phyloP scores from a whole-genome alignment of 2,888 invertebrate genomes.

The Volucella zonaria region DNA sequence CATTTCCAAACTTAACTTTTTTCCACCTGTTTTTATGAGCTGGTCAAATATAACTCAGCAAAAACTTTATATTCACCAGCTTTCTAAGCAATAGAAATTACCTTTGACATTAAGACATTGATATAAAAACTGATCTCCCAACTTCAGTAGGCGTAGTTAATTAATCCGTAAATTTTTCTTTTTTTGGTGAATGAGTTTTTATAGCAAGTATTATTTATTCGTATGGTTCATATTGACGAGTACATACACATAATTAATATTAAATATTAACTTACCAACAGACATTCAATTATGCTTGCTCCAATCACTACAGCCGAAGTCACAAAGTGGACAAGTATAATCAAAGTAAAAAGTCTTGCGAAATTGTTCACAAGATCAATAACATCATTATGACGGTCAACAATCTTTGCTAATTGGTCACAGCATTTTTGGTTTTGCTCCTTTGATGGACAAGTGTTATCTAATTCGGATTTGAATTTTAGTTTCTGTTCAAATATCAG shows the following conservation, averaged over 20 bases:
- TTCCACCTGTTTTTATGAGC: too few relatives aligned
- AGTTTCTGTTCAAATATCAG: too few relatives aligned
- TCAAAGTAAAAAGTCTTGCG: slow-evolving; percentile 42
- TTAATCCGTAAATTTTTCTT: too few relatives aligned
- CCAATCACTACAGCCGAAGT: slow-evolving; percentile 54
- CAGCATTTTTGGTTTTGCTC: slow-evolving; percentile 23
- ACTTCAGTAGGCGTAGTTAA: too few relatives aligned
- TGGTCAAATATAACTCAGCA: too few relatives aligned
- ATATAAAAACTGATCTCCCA: too few relatives aligned
- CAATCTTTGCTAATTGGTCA: slow-evolving; percentile 5
- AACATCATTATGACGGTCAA: slow-evolving; percentile 54
- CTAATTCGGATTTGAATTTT: neutral
- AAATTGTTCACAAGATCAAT: slow-evolving; percentile 39
- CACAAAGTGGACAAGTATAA: slow-evolving; percentile 50
- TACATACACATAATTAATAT: neutral
- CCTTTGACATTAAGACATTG: too few relatives aligned
- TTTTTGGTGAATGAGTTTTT: too few relatives aligned
- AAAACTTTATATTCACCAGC: too few relatives aligned
- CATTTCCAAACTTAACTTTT: too few relatives aligned
- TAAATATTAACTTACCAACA: slow-evolving; percentile 35
- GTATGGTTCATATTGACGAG: neutral
- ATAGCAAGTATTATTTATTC: too few relatives aligned
- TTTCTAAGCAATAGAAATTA: too few relatives aligned
- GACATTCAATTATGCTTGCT: slow-evolving; percentile 55
- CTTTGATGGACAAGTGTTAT: neutral